These are phyloP conservation scores for Zeuzera pyrina DNA, from an alignment of 2,888 invertebrate species.

Conservation along the genomic window DNA sequence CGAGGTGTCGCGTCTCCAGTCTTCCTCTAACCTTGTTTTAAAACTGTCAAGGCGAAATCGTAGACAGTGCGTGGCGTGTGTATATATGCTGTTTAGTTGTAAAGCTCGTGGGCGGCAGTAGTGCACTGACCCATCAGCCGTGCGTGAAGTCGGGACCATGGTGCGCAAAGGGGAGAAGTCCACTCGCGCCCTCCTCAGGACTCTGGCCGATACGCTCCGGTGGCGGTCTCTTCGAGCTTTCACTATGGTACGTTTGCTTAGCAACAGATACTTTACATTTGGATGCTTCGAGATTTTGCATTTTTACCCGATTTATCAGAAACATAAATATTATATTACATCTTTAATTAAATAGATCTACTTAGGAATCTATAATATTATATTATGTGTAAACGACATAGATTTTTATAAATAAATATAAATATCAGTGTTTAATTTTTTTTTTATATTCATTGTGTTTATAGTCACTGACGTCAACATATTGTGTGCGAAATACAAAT, in stretches of 20 bases:
- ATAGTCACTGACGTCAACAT: too few relatives aligned
- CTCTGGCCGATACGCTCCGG: constrained; percentile 60
- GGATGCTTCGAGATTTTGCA: too few relatives aligned
- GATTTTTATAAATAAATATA: too few relatives aligned
- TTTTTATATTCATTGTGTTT: too few relatives aligned
- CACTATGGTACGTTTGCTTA: constrained; percentile 48
- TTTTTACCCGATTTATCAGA: too few relatives aligned
- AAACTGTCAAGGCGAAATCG: constrained; percentile 36
- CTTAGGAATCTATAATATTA: too few relatives aligned
- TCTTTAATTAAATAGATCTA: constrained; percentile 12
- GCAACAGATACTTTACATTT: constrained; percentile 12
- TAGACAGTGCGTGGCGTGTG: constrained; percentile 24
- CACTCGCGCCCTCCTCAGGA: constrained; percentile 55
- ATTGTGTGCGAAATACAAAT: too few relatives aligned
- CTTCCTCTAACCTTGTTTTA: constrained; percentile 38
- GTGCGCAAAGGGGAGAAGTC: constrained; percentile 62
- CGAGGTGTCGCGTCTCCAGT: too few relatives aligned
- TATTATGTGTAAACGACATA: too few relatives aligned
- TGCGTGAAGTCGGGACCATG: constrained; percentile 66
- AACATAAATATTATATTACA: too few relatives aligned
- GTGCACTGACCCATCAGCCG: constrained; percentile 64
- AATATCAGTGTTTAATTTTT: too few relatives aligned
- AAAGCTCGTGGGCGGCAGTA: constrained; percentile 24
- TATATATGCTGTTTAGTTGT: constrained; percentile 25
- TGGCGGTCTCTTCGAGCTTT: constrained; percentile 52